Evolutionary conservation across 37 sponge, comb jelly and placozoan species (phyloP).

Genomic region (Ianthella basta): DNA sequence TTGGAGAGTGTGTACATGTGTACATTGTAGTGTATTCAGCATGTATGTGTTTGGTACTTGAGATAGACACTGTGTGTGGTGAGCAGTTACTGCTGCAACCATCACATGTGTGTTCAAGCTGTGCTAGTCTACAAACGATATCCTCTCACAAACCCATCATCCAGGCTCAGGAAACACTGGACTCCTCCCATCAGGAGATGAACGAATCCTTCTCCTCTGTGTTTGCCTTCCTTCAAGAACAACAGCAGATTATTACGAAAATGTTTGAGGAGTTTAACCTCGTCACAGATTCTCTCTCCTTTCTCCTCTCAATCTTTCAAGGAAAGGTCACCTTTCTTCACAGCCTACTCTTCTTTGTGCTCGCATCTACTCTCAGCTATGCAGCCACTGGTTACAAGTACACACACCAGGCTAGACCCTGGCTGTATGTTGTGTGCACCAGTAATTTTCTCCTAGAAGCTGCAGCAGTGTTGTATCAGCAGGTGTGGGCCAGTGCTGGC

Average conservation of each 20-base stretch:
- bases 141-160: too few species aligned
- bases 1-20: too few species aligned
- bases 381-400: background rate
- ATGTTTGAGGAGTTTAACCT: slow-evolving; percentile 18
- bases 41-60: too few species aligned
- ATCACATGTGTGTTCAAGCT: too few species aligned
- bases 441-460: slow-evolving; percentile 13
- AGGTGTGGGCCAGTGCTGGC: too few species aligned
- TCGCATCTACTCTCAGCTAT: background rate
- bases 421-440: slow-evolving; percentile 16
- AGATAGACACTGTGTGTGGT: too few species aligned
- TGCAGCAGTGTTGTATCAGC: background rate
- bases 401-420: background rate
- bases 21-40: too few species aligned
- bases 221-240: slow-evolving; percentile 8
- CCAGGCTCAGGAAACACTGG: slow-evolving; percentile 10
- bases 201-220: slow-evolving; percentile 15
- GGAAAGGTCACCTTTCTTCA: slow-evolving; percentile 1
- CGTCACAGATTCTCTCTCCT: slow-evolving; percentile 7
- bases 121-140: too few species aligned
- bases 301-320: background rate
- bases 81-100: too few species aligned
- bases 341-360: background rate
- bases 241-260: background rate
- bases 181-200: slow-evolving; percentile 11